Evolutionary conservation across 1,140 invertebrate species (phyloP), one percentile per base, ranked within the genome.

Genomic region (Micrasema longulum): DNA sequence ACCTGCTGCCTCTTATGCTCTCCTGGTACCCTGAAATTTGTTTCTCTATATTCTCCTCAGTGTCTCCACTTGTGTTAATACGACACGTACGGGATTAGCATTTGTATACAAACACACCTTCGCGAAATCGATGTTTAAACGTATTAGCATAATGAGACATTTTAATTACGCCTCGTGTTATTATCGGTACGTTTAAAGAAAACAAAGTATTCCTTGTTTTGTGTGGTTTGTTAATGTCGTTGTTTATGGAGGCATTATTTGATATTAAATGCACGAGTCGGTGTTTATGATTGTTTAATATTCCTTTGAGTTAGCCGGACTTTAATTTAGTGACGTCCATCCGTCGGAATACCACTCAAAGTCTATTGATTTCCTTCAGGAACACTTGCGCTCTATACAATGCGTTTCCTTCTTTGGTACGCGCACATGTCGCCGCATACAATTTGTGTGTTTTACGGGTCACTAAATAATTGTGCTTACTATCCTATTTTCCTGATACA

Each of bases 251-350:
- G 43, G 47, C 16, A 64, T 60, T 64, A 64, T 64, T 41, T 64
- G 60, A 64, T 23, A 41, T n/a, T 64, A 47, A 48, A 64, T 60
- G 55, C 36, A 41, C 36, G 55, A 60, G 43, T 45, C 60, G 26
- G 38, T 47, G 57, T 31, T 64, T 47, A 64, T 64, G 22, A 47
- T 64, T 47, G 43, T 47, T 64, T 48, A 64, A 26, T 64, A 64
- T 64, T 64, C 60, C 60, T 64, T 64, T 64, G 60, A 64, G 60
- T 64, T 26, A 26, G 60, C 60, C 60, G 60, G 43, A 47, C 26
- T 10, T 64, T 35, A 12, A 64, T n/a, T 20, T 45, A 64, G 55
- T 60, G 55, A 43, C 55, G 36, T 60, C 36, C 55, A 38, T 60
- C 55, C 55, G 55, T 38, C 18, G 18, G 55, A 38, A 38, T 60